These are phyloP conservation scores for Laticauda colubrina DNA, from an alignment of 2,113 vertebrate genomes.

Conservation along the genomic window DNA sequence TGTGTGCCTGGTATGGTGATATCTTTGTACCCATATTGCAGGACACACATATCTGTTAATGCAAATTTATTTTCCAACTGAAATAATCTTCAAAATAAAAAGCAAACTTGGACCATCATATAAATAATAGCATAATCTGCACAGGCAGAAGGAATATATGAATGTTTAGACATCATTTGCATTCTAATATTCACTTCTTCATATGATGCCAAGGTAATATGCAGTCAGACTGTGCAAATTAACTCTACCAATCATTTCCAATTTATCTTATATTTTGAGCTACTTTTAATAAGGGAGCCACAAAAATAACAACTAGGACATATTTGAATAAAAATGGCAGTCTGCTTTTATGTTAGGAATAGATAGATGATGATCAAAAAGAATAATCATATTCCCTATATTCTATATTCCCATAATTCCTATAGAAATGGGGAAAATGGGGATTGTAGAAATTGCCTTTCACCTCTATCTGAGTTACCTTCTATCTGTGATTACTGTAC, in stretches of 20 bases:
- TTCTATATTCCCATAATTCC: background rate
- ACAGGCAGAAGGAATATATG: constrained; percentile 22
- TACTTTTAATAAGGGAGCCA: background rate
- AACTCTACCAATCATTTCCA: background rate
- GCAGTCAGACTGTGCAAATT: background rate
- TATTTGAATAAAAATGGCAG: background rate
- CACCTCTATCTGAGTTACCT: background rate
- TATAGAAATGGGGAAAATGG: background rate
- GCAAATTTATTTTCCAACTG: background rate
- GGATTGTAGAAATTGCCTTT: background rate
- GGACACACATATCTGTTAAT: background rate
- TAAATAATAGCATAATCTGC: constrained; percentile 14
- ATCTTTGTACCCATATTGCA: background rate
- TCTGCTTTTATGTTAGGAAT: background rate
- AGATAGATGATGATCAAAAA: background rate
- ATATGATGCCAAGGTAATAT: background rate
- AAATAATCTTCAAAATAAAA: constrained; percentile 10
- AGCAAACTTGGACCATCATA: background rate
- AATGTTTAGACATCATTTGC: constrained; percentile 18
- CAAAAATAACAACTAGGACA: background rate
- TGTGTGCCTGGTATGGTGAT: background rate
- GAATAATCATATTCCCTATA: background rate
- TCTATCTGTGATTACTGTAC: background rate
- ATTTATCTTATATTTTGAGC: background rate
- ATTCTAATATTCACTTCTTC: constrained; percentile 10